A percentile compares a stretch with the other conserved stretches of the same genome.
These are phyloP conservation scores for Tachysurus fulvidraco DNA, from an alignment of 2,113 vertebrate genomes.

Conservation along the genomic window DNA sequence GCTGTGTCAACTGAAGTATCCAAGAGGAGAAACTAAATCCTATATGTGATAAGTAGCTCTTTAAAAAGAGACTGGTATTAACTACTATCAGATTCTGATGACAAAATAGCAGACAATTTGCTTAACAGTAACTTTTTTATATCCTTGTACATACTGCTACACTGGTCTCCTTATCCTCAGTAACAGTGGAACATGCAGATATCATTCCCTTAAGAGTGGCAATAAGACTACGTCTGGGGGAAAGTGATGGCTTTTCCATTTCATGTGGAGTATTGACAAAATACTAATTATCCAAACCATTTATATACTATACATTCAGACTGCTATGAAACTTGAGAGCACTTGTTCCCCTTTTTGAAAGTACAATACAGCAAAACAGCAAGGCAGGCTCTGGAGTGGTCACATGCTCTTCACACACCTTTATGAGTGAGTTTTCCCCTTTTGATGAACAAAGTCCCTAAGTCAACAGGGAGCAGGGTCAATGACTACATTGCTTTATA, in stretches of 20 bases:
- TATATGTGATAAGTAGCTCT: not conserved
- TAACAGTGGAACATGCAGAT: conserved; percentile 15
- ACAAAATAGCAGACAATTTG: not conserved
- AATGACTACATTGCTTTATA: conserved; percentile 72
- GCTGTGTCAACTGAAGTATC: not conserved
- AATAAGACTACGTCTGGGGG: conserved; percentile 35
- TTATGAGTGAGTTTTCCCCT: conserved; percentile 78
- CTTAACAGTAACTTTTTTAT: not conserved
- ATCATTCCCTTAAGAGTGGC: conserved; percentile 25
- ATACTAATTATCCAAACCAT: conserved; percentile 71
- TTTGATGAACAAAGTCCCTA: conserved; percentile 79
- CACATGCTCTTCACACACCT: conserved; percentile 70
- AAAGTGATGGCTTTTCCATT: conserved; percentile 66
- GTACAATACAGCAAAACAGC: conserved; percentile 70
- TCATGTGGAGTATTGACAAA: conserved; percentile 64
- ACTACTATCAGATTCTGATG: not conserved
- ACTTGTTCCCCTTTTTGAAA: conserved; percentile 71
- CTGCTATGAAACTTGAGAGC: conserved; percentile 68
- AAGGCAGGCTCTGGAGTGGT: conserved; percentile 65
- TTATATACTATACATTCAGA: conserved; percentile 57
- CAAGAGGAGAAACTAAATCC: not conserved
- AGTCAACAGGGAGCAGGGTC: conserved; percentile 87
- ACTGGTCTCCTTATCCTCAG: not conserved
- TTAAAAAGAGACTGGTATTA: not conserved
- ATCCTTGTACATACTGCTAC: not conserved